A percentile compares a stretch with the other conserved stretches of the same genome.
Evolutionary conservation across 1,140 invertebrate genomes (phyloP).

Genomic region (Triops cancriformis): DNA sequence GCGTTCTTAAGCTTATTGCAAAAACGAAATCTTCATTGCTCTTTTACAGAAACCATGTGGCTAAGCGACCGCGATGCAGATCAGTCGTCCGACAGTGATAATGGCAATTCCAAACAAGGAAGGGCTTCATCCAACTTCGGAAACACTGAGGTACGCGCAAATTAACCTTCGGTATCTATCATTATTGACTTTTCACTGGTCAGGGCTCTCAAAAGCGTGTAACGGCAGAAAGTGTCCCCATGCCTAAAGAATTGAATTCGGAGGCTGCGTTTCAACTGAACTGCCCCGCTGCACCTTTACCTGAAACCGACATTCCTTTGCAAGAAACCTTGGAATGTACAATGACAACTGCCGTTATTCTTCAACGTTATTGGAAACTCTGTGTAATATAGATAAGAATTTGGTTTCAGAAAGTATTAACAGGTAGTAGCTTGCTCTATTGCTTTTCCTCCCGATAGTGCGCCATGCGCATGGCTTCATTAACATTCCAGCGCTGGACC

Average conservation of each 20-base stretch:
- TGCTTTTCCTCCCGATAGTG: conserved; percentile 16
- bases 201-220: neutral
- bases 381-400: neutral
- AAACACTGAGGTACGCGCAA: neutral
- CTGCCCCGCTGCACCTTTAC: neutral
- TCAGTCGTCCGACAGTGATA: conserved; percentile 24
- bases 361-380: conserved; percentile 26
- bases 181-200: neutral
- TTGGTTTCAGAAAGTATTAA: neutral
- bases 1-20: neutral
- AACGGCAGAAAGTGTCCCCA: neutral
- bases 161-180: neutral
- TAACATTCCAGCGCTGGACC: conserved; percentile 25
- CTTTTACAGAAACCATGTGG: conserved; percentile 18
- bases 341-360: conserved; percentile 24
- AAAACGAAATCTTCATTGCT: neutral
- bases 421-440: neutral
- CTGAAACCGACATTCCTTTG: neutral
- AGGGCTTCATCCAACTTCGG: neutral
- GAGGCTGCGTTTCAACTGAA: neutral
- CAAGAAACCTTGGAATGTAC: neutral
- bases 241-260: neutral
- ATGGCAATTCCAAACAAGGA: neutral
- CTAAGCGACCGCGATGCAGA: conserved; percentile 22
- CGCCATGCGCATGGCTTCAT: conserved; percentile 24